Base-by-base conservation (phyloP, 64 coral and sea anemone species). In the Acropora tenuis region DNA sequence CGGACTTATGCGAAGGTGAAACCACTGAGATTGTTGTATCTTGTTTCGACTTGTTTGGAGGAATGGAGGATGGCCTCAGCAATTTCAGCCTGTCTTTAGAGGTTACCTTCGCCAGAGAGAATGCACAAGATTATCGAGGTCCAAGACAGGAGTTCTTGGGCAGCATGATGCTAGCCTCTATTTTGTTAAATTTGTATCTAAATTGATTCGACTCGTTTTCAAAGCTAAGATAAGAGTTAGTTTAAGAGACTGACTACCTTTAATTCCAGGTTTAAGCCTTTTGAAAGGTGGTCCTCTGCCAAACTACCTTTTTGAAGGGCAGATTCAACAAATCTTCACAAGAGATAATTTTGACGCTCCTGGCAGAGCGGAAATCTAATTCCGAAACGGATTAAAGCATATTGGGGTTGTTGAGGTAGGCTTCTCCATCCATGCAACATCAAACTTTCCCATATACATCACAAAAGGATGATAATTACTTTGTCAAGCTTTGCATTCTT, bases 1-100 rank as follows among this genome's bases (percentile, higher is more conserved):
- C 77, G 19, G 44, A 82, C n/a, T 17, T 82, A 69, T 65, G 69
- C 46, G 77, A 90, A 83, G 89, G 89, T 20, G 66, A 52, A 41
- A 90, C 89, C 41, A 19, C 43, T 46, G 89, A 90, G 0, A 69
- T 90, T 72, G 82, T 90, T 40, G 89, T 90, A 47, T 80, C 77
- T 18, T 57, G 78, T 11, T 73, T 41, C 48, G 73, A 69, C 41
- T 19, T 90, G 41, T 90, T 80, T 59, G 77, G 72, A 66, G 89
- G 75, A 5, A 90, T 90, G 79, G 60, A 43, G 50, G 68, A 68
- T 17, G 42, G 40, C 41, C 43, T 57, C 16, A 41, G 17, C 9
- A 78, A 90, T 60, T 79, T 50, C 20, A 90, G 88, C 50, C 8
- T 90, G 6, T 60, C 88, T 15, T 66, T 90, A 6, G 69, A 90